phyloP scores from a whole-genome alignment of 2,888 invertebrate genomes.

The Machimus atricapillus region DNA sequence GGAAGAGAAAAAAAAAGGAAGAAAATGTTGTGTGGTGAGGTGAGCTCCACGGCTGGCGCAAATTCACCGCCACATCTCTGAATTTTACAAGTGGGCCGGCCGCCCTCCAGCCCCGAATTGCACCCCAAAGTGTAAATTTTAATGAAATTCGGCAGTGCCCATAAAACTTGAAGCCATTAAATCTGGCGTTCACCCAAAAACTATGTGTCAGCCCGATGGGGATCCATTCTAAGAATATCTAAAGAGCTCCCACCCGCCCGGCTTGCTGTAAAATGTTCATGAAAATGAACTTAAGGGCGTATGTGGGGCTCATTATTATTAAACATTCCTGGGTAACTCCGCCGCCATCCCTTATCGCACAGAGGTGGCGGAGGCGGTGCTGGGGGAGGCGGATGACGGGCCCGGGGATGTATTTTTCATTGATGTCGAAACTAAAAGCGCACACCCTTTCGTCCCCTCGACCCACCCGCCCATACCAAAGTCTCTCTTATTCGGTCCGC shows the following conservation, averaged over 20 bases:
- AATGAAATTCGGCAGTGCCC: conserved; percentile 44
- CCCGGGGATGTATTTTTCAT: conserved; percentile 4
- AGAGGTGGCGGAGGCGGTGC: neutral
- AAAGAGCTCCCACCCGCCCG: neutral
- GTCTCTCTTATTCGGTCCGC: neutral
- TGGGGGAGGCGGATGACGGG: neutral
- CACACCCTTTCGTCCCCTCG: neutral
- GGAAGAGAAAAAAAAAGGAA: neutral
- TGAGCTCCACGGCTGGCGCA: neutral
- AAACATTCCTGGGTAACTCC: conserved; percentile 29
- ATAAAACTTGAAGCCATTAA: conserved; percentile 45
- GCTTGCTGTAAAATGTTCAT: conserved; percentile 21
- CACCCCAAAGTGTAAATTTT: conserved; percentile 44
- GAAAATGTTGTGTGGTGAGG: neutral
- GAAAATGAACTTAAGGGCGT: conserved; percentile 35
- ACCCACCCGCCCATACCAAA: neutral
- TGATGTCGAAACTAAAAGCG: conserved; percentile 23
- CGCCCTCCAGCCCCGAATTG: neutral
- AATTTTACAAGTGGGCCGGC: neutral
- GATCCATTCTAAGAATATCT: conserved; percentile 25
- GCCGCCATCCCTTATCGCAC: conserved; percentile 14
- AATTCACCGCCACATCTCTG: neutral
- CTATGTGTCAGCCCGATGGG: conserved; percentile 36
- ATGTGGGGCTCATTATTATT: conserved; percentile 39
- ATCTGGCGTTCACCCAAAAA: conserved; percentile 43